Conservation (phyloP, 2,888 invertebrate genomes). For the Beris morrisii region DNA sequence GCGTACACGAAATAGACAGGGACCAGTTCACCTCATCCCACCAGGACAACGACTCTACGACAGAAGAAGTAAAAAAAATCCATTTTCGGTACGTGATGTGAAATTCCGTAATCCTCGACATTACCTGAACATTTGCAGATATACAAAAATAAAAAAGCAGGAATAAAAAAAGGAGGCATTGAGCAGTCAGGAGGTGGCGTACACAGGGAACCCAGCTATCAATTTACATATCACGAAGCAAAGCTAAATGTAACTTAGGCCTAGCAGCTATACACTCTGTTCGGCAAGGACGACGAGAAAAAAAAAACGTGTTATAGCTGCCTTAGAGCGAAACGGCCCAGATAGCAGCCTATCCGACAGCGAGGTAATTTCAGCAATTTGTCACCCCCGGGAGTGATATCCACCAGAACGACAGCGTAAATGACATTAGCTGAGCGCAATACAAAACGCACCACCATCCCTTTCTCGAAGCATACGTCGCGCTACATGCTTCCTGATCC, state of each 20-base stretch:
- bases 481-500: no score
- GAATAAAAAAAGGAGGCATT: slow-evolving; percentile 10
- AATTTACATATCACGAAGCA: slow-evolving; percentile 30
- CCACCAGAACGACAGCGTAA: slow-evolving; percentile 8
- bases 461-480: no score
- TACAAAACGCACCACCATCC: no score
- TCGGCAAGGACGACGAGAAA: background rate
- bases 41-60: slow-evolving; percentile 5
- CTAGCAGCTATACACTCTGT: background rate
- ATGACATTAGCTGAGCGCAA: slow-evolving; percentile 5
- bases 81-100: slow-evolving; percentile 30
- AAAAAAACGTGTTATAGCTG: background rate
- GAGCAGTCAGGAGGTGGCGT: slow-evolving; percentile 2
- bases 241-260: slow-evolving; percentile 5
- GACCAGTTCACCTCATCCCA: slow-evolving; percentile 5
- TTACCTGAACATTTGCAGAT: slow-evolving; percentile 31
- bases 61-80: slow-evolving; percentile 12
- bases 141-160: slow-evolving; percentile 17
- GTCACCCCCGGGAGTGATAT: slow-evolving; percentile 14
- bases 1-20: no score
- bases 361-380: slow-evolving; percentile 29
- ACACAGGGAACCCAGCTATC: background rate
- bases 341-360: slow-evolving; percentile 6
- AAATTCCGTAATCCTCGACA: slow-evolving; percentile 31
- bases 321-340: background rate